phyloP scores from a whole-genome alignment of 2,888 invertebrate species.

The Zeuzera pyrina region DNA sequence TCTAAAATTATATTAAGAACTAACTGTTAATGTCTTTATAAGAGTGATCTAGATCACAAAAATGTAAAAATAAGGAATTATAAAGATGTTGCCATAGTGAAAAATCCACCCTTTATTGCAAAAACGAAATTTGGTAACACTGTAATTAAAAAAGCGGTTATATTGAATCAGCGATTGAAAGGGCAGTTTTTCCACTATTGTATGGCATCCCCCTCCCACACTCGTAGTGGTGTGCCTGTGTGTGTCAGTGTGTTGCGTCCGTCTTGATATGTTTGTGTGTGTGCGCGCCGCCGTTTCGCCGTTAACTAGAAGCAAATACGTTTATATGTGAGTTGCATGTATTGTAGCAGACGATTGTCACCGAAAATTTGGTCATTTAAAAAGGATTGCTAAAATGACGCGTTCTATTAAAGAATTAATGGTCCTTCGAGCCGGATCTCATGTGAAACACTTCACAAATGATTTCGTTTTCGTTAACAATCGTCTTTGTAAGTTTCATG shows the following conservation, averaged over 20 bases:
- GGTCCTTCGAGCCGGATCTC: too few relatives aligned
- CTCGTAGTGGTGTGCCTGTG: constrained; percentile 58
- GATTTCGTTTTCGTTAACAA: too few relatives aligned
- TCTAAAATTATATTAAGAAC: constrained; percentile 48
- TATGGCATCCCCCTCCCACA: constrained; percentile 50
- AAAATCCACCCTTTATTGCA: constrained; percentile 32
- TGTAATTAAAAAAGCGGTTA: too few relatives aligned
- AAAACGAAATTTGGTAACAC: constrained; percentile 2
- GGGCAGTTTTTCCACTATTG: too few relatives aligned
- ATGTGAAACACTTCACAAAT: too few relatives aligned
- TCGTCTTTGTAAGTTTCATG: too few relatives aligned
- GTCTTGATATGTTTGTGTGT: constrained; percentile 71
- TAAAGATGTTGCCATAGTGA: constrained; percentile 46
- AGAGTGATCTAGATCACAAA: constrained; percentile 66
- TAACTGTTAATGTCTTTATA: constrained; percentile 72
- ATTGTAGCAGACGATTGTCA: constrained; percentile 23
- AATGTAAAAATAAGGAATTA: constrained; percentile 59
- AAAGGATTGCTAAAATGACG: too few relatives aligned
- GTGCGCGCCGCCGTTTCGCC: constrained; percentile 58
- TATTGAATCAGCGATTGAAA: too few relatives aligned
- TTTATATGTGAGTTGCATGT: constrained; percentile 57
- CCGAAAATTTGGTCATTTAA: too few relatives aligned
- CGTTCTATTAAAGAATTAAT: too few relatives aligned
- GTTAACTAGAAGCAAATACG: constrained; percentile 70
- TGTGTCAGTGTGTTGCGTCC: constrained; percentile 52